Evolutionary conservation across 2,888 invertebrate species (phyloP), one percentile per base, ranked within the genome.

Genomic region (Ornithoptera priamus): DNA sequence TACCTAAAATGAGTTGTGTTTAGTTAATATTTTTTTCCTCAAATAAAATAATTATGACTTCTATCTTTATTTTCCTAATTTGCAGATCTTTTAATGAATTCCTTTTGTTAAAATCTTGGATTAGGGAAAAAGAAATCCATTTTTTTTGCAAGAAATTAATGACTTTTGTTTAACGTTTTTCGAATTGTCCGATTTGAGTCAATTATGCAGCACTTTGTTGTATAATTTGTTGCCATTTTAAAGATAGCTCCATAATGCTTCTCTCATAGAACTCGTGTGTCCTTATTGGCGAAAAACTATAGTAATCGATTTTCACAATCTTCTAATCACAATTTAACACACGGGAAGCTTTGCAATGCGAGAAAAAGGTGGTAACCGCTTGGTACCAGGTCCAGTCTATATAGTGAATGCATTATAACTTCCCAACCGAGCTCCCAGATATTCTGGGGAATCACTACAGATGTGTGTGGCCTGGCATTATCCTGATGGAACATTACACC

Each of bases 1-100:
- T 82, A 83, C 80, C 80, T 83, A 85, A 80, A 84, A 85, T 85
- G 83, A 85, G 82, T 85, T 86, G 82, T 77, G 76, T 79, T 79
- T 80, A 84, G 81, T 82, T 82, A 80, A 80, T 81, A 77, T 78
- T 80, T 83, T 84, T 85, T 76, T 75, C 71, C 74, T 57, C 79
- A 81, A 78, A 79, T 81, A 84, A 79, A 70, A 18, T 58, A 58
- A 22, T 58, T 58, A 56, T 4, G n/a, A n/a, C 53, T n/a, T 53
- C 18, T 3, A 53, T n/a, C n/a, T 53, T n/a, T n/a, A 53, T n/a
- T 53, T 53, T 7, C 18, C n/a, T 12, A 53, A 53, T 53, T 53
- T 53, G 53, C 2, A 53, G 18, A 18, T 53, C 5, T n/a, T n/a
- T 53, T n/a, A n/a, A n/a, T 6, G 1, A 30, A 30, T 30, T 30